Conservation (phyloP, 2,888 invertebrate species). For the Noctua fimbriata region DNA sequence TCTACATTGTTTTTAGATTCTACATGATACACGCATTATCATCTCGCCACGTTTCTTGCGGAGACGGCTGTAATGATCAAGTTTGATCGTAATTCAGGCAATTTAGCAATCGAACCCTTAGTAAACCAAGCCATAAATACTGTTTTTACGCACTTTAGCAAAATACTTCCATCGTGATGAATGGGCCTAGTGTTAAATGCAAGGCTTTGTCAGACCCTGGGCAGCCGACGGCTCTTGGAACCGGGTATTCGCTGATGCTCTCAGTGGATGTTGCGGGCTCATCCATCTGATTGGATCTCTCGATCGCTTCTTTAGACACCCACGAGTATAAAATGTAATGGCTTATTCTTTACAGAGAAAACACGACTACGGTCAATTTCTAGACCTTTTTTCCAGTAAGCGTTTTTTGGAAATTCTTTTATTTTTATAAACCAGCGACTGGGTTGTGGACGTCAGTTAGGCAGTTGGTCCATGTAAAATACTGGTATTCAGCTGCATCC, state of each 20-base stretch:
- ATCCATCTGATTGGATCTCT: slow-evolving; percentile 52
- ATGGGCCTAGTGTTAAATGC: slow-evolving; percentile 8
- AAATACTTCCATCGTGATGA: slow-evolving; percentile 8
- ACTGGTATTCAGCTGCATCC: neutral
- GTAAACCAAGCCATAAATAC: slow-evolving; percentile 23
- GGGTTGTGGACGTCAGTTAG: neutral
- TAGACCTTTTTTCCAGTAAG: neutral
- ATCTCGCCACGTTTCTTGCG: slow-evolving; percentile 34
- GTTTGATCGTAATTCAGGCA: slow-evolving; percentile 30
- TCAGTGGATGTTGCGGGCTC: slow-evolving; percentile 36
- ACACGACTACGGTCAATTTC: neutral
- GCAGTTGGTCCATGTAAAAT: neutral
- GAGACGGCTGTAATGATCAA: slow-evolving; percentile 25
- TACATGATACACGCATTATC: slow-evolving; percentile 48
- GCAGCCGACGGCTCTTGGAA: slow-evolving; percentile 1
- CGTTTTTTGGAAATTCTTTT: neutral
- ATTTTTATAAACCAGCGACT: neutral
- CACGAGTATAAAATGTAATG: slow-evolving; percentile 42
- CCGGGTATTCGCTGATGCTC: slow-evolving; percentile 36
- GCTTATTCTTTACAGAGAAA: slow-evolving; percentile 29
- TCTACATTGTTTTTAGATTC: slow-evolving; percentile 47
- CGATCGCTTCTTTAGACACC: slow-evolving; percentile 37
- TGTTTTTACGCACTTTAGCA: slow-evolving; percentile 13
- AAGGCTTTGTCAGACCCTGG: neutral
- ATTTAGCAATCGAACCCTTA: slow-evolving; percentile 3